These are phyloP conservation scores for Drosophila yooni DNA, from an alignment of 2,888 invertebrate genomes.

Conservation along the genomic window DNA sequence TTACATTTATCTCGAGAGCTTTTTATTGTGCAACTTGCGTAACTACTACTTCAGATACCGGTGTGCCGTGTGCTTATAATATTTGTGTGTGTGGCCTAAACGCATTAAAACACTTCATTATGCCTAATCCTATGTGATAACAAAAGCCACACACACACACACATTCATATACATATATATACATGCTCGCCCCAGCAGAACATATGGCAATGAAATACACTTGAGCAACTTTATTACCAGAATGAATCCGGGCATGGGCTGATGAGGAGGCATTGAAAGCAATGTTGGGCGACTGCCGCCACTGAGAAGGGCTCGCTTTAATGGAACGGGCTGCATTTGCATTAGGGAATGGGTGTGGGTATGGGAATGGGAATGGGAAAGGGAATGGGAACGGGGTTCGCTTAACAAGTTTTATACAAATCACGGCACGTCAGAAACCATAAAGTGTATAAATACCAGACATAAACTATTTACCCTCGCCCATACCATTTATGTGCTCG, in stretches of 20 bases:
- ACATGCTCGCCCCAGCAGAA: slow-evolving; percentile 24
- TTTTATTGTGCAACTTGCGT: slow-evolving; percentile 55
- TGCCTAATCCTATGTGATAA: slow-evolving; percentile 80
- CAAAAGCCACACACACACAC: slow-evolving; percentile 72
- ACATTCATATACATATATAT: slow-evolving; percentile 9
- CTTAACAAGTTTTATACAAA: slow-evolving; percentile 70
- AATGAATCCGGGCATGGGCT: slow-evolving; percentile 38
- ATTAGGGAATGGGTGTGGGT: slow-evolving; percentile 34
- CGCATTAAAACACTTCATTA: slow-evolving; percentile 81
- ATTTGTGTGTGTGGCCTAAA: slow-evolving; percentile 65
- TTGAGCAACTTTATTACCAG: slow-evolving; percentile 78
- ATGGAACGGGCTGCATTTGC: slow-evolving; percentile 71
- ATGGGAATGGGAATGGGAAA: background rate
- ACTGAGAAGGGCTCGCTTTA: slow-evolving; percentile 63
- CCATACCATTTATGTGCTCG: slow-evolving; percentile 23
- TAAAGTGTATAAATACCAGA: slow-evolving; percentile 79
- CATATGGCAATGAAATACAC: slow-evolving; percentile 75
- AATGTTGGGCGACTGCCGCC: slow-evolving; percentile 22
- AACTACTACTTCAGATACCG: slow-evolving; percentile 29
- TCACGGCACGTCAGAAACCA: slow-evolving; percentile 82
- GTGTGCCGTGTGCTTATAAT: slow-evolving; percentile 20
- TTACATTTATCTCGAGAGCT: slow-evolving; percentile 54
- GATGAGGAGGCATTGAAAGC: slow-evolving; percentile 48
- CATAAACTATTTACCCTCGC: slow-evolving; percentile 66
- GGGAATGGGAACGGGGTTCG: slow-evolving; percentile 14